Evolutionary conservation across 2,113 vertebrate species (phyloP).

Genomic region (Oncorhynchus keta): DNA sequence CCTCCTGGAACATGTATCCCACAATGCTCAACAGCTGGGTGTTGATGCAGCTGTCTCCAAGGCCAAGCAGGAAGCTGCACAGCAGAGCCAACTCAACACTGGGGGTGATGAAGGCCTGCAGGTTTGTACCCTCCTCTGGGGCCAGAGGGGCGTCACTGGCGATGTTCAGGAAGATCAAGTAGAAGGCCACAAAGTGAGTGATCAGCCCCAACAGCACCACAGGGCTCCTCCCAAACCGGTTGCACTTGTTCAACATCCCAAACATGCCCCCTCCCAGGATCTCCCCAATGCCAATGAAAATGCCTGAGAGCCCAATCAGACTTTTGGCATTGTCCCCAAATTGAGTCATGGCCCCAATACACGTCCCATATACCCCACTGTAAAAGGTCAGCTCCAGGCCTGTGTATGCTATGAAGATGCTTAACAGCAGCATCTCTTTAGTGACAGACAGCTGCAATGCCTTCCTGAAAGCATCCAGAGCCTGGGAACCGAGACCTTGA

Average conservation of each 20-base stretch:
- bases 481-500: conserved; percentile 71
- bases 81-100: conserved; percentile 85
- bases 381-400: conserved; percentile 95
- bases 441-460: conserved; percentile 84
- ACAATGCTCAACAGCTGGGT: conserved; percentile 96
- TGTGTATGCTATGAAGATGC: conserved; percentile 88
- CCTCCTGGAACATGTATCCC: conserved; percentile 83
- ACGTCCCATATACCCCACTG: conserved; percentile 95
- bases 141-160: conserved; percentile 88
- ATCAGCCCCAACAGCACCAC: conserved; percentile 88
- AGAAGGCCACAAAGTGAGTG: conserved; percentile 89
- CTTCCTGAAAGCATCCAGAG: conserved; percentile 86
- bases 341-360: conserved; percentile 86
- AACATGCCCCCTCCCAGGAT: conserved; percentile 92
- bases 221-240: conserved; percentile 85
- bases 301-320: conserved; percentile 93
- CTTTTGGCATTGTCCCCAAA: conserved; percentile 91
- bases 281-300: conserved; percentile 92
- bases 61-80: conserved; percentile 92
- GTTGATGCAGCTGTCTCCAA: conserved; percentile 98
- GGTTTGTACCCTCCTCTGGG: conserved; percentile 82
- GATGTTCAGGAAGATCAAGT: conserved; percentile 91
- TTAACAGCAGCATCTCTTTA: conserved; percentile 92
- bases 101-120: conserved; percentile 79
- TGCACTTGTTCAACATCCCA: conserved; percentile 88